Percentiles rank a stretch among this genome's conserved stretches.
These are phyloP conservation scores for Osmoderma eremita DNA, from an alignment of 2,888 invertebrate species.

Conservation along the genomic window DNA sequence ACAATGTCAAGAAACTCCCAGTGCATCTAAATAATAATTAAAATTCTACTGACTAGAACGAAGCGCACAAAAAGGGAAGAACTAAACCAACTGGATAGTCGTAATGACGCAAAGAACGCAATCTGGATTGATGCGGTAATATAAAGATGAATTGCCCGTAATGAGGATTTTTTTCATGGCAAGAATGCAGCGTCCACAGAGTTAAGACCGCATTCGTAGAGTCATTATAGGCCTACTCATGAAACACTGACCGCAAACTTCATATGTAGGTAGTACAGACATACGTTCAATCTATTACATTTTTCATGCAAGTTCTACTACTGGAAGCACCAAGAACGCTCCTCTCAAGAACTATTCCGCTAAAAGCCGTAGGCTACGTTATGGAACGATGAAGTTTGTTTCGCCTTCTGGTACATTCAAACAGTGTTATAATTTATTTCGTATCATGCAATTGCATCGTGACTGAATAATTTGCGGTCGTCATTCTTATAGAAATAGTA, in stretches of 20 bases:
- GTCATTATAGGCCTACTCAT: background rate
- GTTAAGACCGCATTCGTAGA: background rate
- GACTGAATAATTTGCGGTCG: too few species aligned
- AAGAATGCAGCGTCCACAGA: background rate
- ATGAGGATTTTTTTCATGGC: background rate
- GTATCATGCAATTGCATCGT: too few species aligned
- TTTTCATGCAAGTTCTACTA: conserved; percentile 21
- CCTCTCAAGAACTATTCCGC: background rate
- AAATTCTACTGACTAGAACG: too few species aligned
- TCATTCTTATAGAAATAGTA: too few species aligned
- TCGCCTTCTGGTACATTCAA: background rate
- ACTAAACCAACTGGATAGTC: background rate
- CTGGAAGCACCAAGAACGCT: conserved; percentile 10
- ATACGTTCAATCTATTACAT: conserved; percentile 1
- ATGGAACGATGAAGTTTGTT: conserved; percentile 1
- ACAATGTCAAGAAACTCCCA: too few species aligned
- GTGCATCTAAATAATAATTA: too few species aligned
- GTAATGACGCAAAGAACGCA: conserved; percentile 7
- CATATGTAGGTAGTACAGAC: too few species aligned
- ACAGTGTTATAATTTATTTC: too few species aligned
- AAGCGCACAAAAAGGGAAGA: too few species aligned
- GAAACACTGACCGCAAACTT: conserved; percentile 31
- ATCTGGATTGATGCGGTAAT: conserved; percentile 17
- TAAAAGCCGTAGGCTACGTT: background rate
- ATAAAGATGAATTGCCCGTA: conserved; percentile 7